phyloP scores from a whole-genome alignment of 2,113 vertebrate species.

The Misgurnus mizolepis region DNA sequence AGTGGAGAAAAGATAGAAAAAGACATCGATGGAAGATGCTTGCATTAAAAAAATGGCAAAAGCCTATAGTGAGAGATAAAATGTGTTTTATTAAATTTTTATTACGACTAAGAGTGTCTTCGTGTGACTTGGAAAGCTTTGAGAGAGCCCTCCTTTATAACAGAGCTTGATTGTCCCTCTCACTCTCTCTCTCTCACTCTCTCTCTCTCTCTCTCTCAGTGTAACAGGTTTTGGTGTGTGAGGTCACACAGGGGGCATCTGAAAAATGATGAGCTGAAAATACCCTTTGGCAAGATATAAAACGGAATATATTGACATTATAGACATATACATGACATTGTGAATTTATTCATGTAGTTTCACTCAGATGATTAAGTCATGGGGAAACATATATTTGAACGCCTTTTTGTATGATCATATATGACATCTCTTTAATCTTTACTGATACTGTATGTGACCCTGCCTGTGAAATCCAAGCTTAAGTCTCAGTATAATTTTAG shows the following conservation, averaged over 20 bases:
- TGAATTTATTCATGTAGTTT: background rate
- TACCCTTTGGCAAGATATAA: background rate
- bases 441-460: too few relatives aligned
- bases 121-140: slow-evolving; percentile 8
- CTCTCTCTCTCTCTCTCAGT: too few relatives aligned
- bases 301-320: background rate
- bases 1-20: background rate
- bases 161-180: slow-evolving; percentile 37
- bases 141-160: slow-evolving; percentile 7
- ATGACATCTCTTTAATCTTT: too few relatives aligned
- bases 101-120: slow-evolving; percentile 19
- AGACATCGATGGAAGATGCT: background rate
- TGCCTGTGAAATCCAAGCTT: too few relatives aligned
- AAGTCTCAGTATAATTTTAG: too few relatives aligned
- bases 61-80: slow-evolving; percentile 15
- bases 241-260: slow-evolving; percentile 2
- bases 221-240: background rate
- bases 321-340: background rate
- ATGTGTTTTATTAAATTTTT: slow-evolving; percentile 39
- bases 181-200: slow-evolving; percentile 3
- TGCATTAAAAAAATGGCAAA: background rate
- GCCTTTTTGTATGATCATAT: background rate
- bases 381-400: background rate
- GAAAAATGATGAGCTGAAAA: slow-evolving; percentile 4
- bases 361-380: background rate